Percentiles rank a stretch among this genome's conserved stretches.
Conservation (phyloP, 2,113 vertebrate genomes). For the Cebidichthys violaceus region DNA sequence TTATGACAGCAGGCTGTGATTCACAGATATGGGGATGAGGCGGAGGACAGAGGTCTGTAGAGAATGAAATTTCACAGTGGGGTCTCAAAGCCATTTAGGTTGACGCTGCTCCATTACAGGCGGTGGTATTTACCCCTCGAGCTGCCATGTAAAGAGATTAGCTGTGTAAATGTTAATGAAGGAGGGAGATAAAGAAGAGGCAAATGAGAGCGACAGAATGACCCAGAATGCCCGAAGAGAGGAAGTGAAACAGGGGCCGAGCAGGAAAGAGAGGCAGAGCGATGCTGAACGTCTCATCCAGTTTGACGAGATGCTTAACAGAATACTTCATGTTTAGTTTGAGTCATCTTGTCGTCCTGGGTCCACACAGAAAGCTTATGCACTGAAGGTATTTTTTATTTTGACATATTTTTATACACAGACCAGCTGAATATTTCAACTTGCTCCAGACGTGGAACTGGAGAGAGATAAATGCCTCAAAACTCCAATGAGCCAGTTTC, state of each 20-base stretch:
- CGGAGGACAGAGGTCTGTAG: constrained; percentile 35
- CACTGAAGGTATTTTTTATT: not conserved
- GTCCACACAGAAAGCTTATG: not conserved
- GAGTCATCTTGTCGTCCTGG: not conserved
- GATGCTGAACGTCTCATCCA: not conserved
- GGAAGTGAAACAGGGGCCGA: constrained; percentile 28
- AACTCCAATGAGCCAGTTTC: constrained; percentile 32
- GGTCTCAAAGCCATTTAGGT: constrained; percentile 31
- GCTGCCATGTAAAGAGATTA: constrained; percentile 64
- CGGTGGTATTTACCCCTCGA: constrained; percentile 50
- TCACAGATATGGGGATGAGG: constrained; percentile 33
- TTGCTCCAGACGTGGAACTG: constrained; percentile 26
- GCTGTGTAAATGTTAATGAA: constrained; percentile 64
- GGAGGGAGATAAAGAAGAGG: constrained; percentile 47
- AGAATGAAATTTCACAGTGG: constrained; percentile 45
- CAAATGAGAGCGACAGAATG: constrained; percentile 43
- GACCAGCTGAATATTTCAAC: constrained; percentile 48
- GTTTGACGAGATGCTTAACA: constrained; percentile 1
- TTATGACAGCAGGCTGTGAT: constrained; percentile 8
- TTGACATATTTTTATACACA: constrained; percentile 30
- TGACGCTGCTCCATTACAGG: constrained; percentile 47
- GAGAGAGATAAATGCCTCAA: constrained; percentile 36
- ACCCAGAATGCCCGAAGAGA: constrained; percentile 47
- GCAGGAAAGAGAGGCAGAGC: constrained; percentile 4
- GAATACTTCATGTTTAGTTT: not conserved